Evolutionary conservation across 2,797 vertebrate species (phyloP), one percentile per base, ranked within the genome.

Genomic region (Sebastes baramenuke): DNA sequence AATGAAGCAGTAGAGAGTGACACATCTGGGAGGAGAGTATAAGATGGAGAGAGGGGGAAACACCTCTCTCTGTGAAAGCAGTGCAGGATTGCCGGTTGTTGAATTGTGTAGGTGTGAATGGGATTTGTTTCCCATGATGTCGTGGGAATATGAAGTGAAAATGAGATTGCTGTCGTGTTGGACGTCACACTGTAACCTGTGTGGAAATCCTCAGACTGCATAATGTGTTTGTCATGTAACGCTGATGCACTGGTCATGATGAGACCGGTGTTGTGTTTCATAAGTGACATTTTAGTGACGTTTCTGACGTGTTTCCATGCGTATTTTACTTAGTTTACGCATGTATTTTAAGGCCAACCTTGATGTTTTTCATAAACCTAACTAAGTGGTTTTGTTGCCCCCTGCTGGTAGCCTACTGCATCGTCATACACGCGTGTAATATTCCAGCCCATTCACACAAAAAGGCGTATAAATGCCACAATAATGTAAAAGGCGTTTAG

Each of bases 61-160:
- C 81, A 79, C 79, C 75, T 80, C 46, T 52, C 30, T 22, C 55
- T 65, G 42, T 52, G 49, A 68, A 75, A 60, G 52, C 61, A 13
- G 16, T 6, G 59, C 61, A 25, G 54, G 66, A 71, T 60, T 74
- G 62, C 79, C 67, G 66, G 34, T 32, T 9, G 59, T 75, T 38
- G 70, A 82, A 30, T 11, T 64, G 74, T 24, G 73, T 52, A 29
- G 65, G 88, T 81, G 88, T 81, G 81, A 90, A 87, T 80, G 42
- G 79, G 81, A 83, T 87, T 88, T 76, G 32, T 80, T 72, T 79
- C 18, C 49, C 62, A 12, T 9, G 67, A 66, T 49, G 70, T 64
- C 13, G 1, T 55, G 86, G 67, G 82, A 79, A 80, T 83, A 66
- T 52, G 9, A 77, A 55, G 79, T 80, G 72, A 80, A 80, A 86